Percentiles rank a stretch among this genome's conserved stretches.
Evolutionary conservation across 1,140 invertebrate species (phyloP).

Genomic region (Trialeurodes vaporariorum): DNA sequence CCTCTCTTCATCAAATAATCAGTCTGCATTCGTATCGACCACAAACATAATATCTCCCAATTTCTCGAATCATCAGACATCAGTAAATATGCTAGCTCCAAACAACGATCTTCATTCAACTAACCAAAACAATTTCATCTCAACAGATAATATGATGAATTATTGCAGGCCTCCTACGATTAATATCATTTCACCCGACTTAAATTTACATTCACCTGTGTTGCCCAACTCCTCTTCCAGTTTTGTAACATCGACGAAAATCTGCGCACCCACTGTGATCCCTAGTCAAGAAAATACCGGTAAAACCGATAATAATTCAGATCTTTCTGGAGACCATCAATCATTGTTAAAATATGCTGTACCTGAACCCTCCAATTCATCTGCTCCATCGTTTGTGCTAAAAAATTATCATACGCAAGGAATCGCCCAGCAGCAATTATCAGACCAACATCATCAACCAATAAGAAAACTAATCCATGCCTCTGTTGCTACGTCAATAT

Average conservation of each 20-base stretch:
- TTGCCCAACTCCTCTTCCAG: too few species aligned
- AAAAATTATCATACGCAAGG: too few species aligned
- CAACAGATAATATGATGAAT: background rate
- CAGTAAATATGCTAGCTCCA: background rate
- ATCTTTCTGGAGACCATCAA: too few species aligned
- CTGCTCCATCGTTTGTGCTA: too few species aligned
- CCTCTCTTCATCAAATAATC: background rate
- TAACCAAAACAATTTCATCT: background rate
- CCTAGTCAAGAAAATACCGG: too few species aligned
- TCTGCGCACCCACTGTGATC: too few species aligned
- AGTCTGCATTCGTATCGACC: background rate
- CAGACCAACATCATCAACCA: too few species aligned
- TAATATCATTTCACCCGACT: background rate
- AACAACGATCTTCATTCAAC: background rate
- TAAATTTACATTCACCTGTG: background rate
- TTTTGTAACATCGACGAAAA: too few species aligned
- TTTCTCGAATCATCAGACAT: background rate
- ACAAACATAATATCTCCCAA: background rate
- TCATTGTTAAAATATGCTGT: too few species aligned
- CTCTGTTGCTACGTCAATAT: background rate
- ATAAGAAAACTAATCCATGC: background rate
- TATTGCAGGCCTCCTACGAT: background rate
- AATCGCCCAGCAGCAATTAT: too few species aligned
- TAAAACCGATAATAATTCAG: too few species aligned
- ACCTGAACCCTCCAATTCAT: too few species aligned